Evolutionary conservation across 2,888 invertebrate genomes (phyloP).

Genomic region (Bedellia somnulentella): DNA sequence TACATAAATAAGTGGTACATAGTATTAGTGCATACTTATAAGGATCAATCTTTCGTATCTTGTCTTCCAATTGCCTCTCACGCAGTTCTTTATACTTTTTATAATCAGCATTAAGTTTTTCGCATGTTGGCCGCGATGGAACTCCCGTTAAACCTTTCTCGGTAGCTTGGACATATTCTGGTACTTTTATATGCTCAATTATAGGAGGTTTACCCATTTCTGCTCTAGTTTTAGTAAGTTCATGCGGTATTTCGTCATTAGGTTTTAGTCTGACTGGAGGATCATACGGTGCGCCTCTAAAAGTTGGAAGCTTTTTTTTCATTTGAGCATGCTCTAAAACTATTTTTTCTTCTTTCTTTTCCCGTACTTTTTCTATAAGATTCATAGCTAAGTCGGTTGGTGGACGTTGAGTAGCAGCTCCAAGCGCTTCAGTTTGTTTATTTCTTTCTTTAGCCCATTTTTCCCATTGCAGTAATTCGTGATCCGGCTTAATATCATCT

Average conservation of each 20-base stretch:
- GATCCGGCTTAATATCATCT: slow-evolving; percentile 19
- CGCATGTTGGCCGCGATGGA: slow-evolving; percentile 17
- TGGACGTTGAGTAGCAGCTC: slow-evolving; percentile 17
- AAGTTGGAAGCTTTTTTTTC: slow-evolving; percentile 19
- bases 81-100: slow-evolving; percentile 22
- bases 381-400: slow-evolving; percentile 41
- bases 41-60: slow-evolving; percentile 32
- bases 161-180: slow-evolving; percentile 23
- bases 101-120: slow-evolving; percentile 23
- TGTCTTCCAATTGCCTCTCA: slow-evolving; percentile 21
- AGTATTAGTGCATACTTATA: slow-evolving; percentile 20
- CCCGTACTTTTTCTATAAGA: slow-evolving; percentile 22
- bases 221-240: slow-evolving; percentile 26
- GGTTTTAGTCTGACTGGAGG: slow-evolving; percentile 28
- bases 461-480: slow-evolving; percentile 35
- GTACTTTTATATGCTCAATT: slow-evolving; percentile 37
- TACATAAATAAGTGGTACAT: not conserved
- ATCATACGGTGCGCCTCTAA: slow-evolving; percentile 30
- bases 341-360: slow-evolving; percentile 32
- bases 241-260: slow-evolving; percentile 32
- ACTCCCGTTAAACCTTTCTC: slow-evolving; percentile 31
- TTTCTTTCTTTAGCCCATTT: slow-evolving; percentile 39
- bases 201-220: slow-evolving; percentile 27
- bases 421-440: slow-evolving; percentile 26
- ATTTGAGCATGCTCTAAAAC: slow-evolving; percentile 32